Evolutionary conservation across 2,797 vertebrate genomes (phyloP).

Genomic region (Lepilemur septentrionalis): DNA sequence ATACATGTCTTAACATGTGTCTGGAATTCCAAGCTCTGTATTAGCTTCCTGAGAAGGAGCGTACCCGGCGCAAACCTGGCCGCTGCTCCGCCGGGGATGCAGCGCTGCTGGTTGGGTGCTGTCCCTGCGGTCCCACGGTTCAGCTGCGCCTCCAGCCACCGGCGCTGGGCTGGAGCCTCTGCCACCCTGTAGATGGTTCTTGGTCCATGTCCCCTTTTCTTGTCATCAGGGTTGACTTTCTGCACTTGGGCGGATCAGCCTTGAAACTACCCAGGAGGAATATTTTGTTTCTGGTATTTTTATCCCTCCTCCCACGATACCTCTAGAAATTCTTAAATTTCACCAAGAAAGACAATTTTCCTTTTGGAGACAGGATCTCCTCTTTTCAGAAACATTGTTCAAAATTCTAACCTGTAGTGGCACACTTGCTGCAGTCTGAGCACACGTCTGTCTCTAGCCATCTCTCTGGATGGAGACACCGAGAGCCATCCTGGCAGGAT

Average conservation of each 20-base stretch:
- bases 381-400: not conserved
- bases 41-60: not conserved
- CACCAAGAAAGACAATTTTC: not conserved
- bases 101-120: fast-evolving
- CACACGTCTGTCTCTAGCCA: not conserved
- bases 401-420: not conserved
- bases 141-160: fast-evolving
- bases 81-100: fast-evolving
- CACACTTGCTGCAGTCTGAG: not conserved
- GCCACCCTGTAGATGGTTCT: fast-evolving
- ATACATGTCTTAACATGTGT: not conserved
- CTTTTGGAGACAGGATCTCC: not conserved
- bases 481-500: not conserved
- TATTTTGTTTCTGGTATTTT: not conserved
- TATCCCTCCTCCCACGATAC: too few species aligned
- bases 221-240: not conserved
- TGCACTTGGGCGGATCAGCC: too few species aligned
- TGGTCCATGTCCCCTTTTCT: not conserved
- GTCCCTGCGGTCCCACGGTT: too few species aligned
- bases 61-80: fast-evolving
- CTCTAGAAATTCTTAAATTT: not conserved
- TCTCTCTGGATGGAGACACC: not conserved
- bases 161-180: not conserved
- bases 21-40: not conserved
- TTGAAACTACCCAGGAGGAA: not conserved